Percentiles rank a stretch among this genome's conserved stretches.
Conservation (phyloP, 2,888 invertebrate species). For the Tenthredo notha region DNA sequence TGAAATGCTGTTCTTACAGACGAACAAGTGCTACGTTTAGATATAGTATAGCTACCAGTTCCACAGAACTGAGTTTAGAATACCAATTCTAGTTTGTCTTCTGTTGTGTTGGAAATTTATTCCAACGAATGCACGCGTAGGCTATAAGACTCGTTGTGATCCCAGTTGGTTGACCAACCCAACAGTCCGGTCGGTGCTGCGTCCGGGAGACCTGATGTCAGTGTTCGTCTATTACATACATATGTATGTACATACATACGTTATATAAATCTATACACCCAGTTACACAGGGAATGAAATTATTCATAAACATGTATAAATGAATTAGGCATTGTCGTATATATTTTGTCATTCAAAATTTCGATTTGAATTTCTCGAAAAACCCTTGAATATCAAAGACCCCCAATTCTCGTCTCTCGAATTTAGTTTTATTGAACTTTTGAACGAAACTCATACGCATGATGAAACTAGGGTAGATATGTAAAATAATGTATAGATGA, state of each 20-base stretch:
- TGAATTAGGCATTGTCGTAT: neutral
- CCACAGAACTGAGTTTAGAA: conserved; percentile 39
- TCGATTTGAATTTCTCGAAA: neutral
- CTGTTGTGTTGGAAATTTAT: conserved; percentile 22
- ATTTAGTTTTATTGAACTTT: neutral
- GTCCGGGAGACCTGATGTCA: conserved; percentile 30
- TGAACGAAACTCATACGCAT: neutral
- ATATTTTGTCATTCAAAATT: neutral
- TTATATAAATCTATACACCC: neutral
- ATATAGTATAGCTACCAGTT: conserved; percentile 13
- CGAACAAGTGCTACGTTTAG: conserved; percentile 42
- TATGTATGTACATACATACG: neutral
- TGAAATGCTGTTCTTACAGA: conserved; percentile 8
- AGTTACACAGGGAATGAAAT: neutral
- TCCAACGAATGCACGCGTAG: conserved; percentile 52
- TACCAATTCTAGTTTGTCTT: conserved; percentile 40
- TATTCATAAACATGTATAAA: neutral
- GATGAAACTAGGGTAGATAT: neutral
- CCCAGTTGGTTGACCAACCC: conserved; percentile 36
- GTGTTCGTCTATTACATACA: neutral
- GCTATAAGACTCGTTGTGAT: conserved; percentile 27
- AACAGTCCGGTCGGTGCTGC: neutral
- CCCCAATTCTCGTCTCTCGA: neutral
- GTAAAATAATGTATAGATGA: neutral
- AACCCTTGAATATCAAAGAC: neutral